A percentile compares a stretch with the other conserved stretches of the same genome.
Conservation (phyloP, 2,797 vertebrate genomes). For the Peromyscus melanophrys region DNA sequence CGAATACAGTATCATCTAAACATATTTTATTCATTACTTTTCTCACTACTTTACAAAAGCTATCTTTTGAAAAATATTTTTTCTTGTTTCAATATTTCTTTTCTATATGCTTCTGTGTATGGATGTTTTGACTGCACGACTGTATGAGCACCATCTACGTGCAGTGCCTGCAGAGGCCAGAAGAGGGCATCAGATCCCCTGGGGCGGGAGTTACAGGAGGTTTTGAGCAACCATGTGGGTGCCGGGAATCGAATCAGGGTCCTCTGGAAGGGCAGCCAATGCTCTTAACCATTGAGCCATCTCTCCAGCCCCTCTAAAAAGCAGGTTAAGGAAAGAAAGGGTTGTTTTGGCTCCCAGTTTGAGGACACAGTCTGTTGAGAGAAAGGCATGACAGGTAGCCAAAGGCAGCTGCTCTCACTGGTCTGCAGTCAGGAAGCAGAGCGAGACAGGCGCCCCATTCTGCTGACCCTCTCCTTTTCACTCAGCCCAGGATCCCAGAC, state of each 20-base stretch:
- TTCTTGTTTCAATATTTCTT: background rate
- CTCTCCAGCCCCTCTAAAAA: background rate
- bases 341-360: background rate
- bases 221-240: background rate
- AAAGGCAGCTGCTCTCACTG: background rate
- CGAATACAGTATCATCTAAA: background rate
- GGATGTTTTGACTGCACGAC: background rate
- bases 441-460: background rate
- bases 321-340: background rate
- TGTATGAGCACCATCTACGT: too few species aligned
- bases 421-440: background rate
- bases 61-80: background rate
- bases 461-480: background rate
- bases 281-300: background rate
- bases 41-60: background rate
- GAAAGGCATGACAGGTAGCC: fast-evolving
- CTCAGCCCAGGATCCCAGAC: background rate
- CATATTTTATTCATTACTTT: background rate
- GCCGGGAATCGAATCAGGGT: background rate
- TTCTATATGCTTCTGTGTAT: background rate
- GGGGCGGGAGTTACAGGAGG: too few species aligned
- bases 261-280: background rate
- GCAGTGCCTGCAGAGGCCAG: background rate
- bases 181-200: background rate
- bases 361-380: too few species aligned